Evolutionary conservation across 1,140 invertebrate genomes (phyloP).

Genomic region (Zaprionus tsacasi): DNA sequence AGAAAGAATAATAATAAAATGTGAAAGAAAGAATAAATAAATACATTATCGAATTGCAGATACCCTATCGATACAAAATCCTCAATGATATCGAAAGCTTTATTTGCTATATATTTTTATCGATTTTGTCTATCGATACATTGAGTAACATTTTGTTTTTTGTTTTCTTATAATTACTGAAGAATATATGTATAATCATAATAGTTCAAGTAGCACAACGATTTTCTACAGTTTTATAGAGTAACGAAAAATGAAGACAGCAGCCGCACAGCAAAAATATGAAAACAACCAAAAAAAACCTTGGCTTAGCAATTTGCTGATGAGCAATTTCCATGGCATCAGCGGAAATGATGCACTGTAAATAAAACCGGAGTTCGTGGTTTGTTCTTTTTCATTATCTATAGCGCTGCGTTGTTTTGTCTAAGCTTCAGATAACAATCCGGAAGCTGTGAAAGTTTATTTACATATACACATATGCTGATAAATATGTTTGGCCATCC

Average conservation of each 20-base stretch:
- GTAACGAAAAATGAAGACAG: slow-evolving; percentile 35
- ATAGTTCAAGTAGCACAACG: neutral
- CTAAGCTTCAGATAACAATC: slow-evolving; percentile 21
- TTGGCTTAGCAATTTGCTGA: slow-evolving; percentile 62
- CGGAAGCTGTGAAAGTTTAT: slow-evolving; percentile 14
- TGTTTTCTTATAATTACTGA: no score
- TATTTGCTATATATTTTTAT: neutral
- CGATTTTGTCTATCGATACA: neutral
- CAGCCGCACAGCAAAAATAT: slow-evolving; percentile 33
- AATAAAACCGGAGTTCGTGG: slow-evolving; percentile 37
- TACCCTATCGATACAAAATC: neutral
- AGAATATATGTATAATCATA: neutral
- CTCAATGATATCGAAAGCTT: no score
- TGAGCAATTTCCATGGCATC: slow-evolving; percentile 54
- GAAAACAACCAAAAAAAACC: slow-evolving; percentile 50
- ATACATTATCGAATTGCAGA: neutral
- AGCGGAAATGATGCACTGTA: slow-evolving; percentile 69
- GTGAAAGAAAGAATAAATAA: neutral
- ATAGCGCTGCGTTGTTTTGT: slow-evolving; percentile 4
- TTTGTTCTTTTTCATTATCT: slow-evolving; percentile 7
- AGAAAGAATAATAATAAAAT: slow-evolving; percentile 1
- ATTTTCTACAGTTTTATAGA: neutral
- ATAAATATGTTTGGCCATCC: neutral
- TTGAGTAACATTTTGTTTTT: no score
- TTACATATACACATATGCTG: neutral